Percentiles rank a stretch among this genome's conserved stretches.
phyloP scores from a whole-genome alignment of 2,888 invertebrate genomes.

The Melanotus villosus region DNA sequence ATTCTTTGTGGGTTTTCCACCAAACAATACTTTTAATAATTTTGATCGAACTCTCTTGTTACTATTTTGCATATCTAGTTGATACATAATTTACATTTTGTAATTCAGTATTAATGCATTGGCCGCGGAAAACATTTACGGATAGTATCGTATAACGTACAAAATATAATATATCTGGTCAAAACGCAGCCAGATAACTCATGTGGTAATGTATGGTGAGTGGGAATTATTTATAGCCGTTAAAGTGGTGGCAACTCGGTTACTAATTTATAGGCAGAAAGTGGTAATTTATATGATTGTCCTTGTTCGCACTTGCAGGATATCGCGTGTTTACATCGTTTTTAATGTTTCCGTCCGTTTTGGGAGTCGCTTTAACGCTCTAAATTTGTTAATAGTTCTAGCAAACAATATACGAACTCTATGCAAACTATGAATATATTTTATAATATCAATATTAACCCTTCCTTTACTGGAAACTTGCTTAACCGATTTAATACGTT shows the following conservation, averaged over 20 bases:
- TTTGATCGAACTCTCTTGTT: constrained; percentile 31
- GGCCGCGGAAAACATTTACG: background rate
- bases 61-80: constrained; percentile 9
- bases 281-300: constrained; percentile 65
- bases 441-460: too few relatives aligned
- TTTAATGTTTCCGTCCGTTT: constrained; percentile 54
- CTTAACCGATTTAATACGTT: too few relatives aligned
- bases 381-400: constrained; percentile 41
- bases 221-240: constrained; percentile 59
- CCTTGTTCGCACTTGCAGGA: constrained; percentile 63
- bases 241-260: constrained; percentile 61
- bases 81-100: constrained; percentile 22
- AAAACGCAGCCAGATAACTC: constrained; percentile 43
- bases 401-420: constrained; percentile 15
- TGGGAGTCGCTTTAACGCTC: constrained; percentile 49
- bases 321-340: constrained; percentile 63
- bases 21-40: constrained; percentile 22
- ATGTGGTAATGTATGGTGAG: constrained; percentile 55
- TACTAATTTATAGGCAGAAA: constrained; percentile 63
- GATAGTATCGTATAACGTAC: constrained; percentile 9
- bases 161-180: constrained; percentile 40
- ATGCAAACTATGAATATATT: background rate
- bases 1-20: too few relatives aligned
- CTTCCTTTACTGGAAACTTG: too few relatives aligned
- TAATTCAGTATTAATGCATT: background rate